Base-by-base conservation (phyloP, 2,797 vertebrate genomes). In the Diplodus sargus region DNA sequence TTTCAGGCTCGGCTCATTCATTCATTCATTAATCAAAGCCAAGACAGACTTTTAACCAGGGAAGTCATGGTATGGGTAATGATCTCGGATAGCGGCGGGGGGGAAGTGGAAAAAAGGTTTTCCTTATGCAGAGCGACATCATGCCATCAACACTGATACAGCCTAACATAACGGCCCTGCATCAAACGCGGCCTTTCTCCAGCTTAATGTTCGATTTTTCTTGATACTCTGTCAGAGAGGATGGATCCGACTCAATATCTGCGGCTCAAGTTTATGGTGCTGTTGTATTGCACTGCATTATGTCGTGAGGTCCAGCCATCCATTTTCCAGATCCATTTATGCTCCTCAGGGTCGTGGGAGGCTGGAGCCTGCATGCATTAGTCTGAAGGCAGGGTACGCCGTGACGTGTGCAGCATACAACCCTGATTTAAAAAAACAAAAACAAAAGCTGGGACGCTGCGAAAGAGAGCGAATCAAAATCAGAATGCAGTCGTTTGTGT, bases 191-290 rank as follows among this genome's bases (percentile, higher is more conserved):
- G 73, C 47, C 48, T 60, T 5, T 52, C 22, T 72, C 53, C 51
- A 49, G 71, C 18, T 14, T 45, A 52, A 49, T 66, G 70, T 60
- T 61, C 4, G 3, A 74, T 74, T 62, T 71, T 25, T 71, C 56
- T 77, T 20, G 23, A 79, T 63, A 45, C 45, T 58, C 65, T 70
- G 81, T 61, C 72, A 76, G 43, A 42, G 42, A 75, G 25, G 49
- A 78, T 70, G 66, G 67, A 80, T 74, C 64, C 70, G 56, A 25
- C 47, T 49, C 53, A 49, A 71, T 79, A 73, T 72, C 20, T 9
- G 20, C 51, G 43, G 45, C 56, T 58, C 53, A 60, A 4, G 42
- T 74, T 73, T 64, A 73, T 65, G 51, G 52, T n/a, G 18, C n/a
- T 53, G 63, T 60, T 76, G 58, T 70, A 63, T 22, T 70, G 60